Base-by-base conservation (phyloP, 2,113 vertebrate species). In the Haemorhous mexicanus region DNA sequence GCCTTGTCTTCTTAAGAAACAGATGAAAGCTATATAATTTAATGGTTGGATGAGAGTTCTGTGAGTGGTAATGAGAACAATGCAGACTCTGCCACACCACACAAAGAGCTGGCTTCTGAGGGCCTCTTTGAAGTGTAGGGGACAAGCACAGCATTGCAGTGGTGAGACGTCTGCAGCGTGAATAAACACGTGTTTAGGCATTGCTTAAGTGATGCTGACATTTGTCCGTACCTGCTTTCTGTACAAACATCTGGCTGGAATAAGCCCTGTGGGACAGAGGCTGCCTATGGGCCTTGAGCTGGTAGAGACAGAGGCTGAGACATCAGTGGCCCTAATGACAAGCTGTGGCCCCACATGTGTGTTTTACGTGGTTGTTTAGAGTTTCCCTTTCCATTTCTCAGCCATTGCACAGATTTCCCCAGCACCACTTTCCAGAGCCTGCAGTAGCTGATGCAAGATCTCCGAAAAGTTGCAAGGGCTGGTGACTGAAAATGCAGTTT, bases 11-110 rank as follows among this genome's bases (percentile, higher is more conserved):
- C 90, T 92, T 83, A 61, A 83, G 74, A 87, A 87, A 66, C 79
- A 95, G 90, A 95, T 94, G 94, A 96, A 96, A 96, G 74, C 92
- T 85, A 26, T 95, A 66, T 83, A 92, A 85, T 87, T 90, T 96
- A 91, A 91, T 83, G 75, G 49, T 27, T 94, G 94, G 59, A 83
- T 90, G n/a, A 0, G 0, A 90, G 59, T 95, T 96, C 85, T 94
- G 74, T 83, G 67, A 90, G 85, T 53, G 55, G 92, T 83, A 83
- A 97, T 86, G 86, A 90, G 88, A 95, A 92, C 86, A 94, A 92
- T 92, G 83, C 73, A 90, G 50, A 39, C 61, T 88, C 63, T 6
- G 16, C 95, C 92, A 80, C 87, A 93, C 92, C 88, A 96, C 90
- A 92, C 87, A 93, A 91, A 93, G 90, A 3, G 30, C 79, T 90